Conservation (phyloP, 2,797 vertebrate genomes). For the Enteromius unitaeniatus region DNA sequence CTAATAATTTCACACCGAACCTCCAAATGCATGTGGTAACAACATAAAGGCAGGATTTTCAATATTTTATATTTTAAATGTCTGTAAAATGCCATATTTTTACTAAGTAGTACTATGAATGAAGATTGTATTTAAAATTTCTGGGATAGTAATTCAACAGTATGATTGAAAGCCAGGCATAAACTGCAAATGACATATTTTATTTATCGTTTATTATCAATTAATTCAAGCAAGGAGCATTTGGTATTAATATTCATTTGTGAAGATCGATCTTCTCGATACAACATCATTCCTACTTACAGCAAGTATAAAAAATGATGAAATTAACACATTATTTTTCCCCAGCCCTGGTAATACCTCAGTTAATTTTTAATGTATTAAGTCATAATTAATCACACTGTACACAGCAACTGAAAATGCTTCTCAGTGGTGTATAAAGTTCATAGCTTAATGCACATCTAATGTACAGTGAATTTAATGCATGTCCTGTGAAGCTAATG, state of each 20-base stretch:
- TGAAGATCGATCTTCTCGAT: background rate
- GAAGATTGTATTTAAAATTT: background rate
- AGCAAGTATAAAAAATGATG: background rate
- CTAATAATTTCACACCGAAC: background rate
- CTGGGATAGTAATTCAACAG: background rate
- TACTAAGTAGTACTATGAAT: background rate
- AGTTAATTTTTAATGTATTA: background rate
- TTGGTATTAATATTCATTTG: background rate
- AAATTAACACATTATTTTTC: background rate
- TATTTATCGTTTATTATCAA: background rate
- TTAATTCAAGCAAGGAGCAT: background rate
- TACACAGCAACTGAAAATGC: background rate
- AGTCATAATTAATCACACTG: constrained; percentile 10
- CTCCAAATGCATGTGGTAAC: background rate
- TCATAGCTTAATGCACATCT: constrained; percentile 6
- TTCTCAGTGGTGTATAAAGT: constrained; percentile 7
- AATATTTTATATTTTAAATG: background rate
- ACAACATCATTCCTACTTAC: background rate
- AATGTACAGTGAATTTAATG: constrained; percentile 19
- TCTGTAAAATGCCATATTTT: background rate
- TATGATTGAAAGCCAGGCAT: background rate
- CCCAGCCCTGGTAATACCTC: background rate
- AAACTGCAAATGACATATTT: background rate
- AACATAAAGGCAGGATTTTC: background rate
- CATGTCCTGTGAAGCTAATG: constrained; percentile 7